Percentiles rank a stretch among this genome's conserved stretches.
These are phyloP conservation scores for Mesitornis unicolor DNA, from an alignment of 2,113 vertebrate species.

Conservation along the genomic window DNA sequence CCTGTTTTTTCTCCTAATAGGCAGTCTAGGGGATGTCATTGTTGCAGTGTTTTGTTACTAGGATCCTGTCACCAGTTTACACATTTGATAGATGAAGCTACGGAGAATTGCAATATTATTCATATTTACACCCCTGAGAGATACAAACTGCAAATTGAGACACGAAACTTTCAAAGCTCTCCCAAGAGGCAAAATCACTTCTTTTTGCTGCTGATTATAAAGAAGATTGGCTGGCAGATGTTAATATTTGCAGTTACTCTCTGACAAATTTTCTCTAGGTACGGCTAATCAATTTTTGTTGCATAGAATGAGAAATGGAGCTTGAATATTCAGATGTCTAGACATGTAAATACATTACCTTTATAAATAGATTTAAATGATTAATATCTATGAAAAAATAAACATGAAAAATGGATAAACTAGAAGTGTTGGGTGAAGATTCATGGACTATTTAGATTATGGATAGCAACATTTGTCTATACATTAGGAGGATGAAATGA, in stretches of 20 bases:
- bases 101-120: background rate
- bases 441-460: background rate
- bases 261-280: conserved; percentile 66
- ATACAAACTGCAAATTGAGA: conserved; percentile 32
- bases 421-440: background rate
- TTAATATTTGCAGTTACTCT: conserved; percentile 66
- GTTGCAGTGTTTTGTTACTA: background rate
- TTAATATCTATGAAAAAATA: conserved; percentile 37
- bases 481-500: background rate
- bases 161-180: conserved; percentile 30
- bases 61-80: background rate
- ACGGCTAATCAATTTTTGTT: conserved; percentile 55
- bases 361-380: conserved; percentile 59
- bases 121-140: conserved; percentile 19
- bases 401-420: conserved; percentile 46
- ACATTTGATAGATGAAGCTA: conserved; percentile 22
- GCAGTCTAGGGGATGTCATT: background rate
- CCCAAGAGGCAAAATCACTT: conserved; percentile 58
- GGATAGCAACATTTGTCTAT: background rate
- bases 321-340: conserved; percentile 19
- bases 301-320: conserved; percentile 30
- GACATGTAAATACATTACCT: conserved; percentile 32
- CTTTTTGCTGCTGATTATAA: conserved; percentile 60
- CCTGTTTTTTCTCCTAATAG: background rate
- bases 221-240: conserved; percentile 63